phyloP scores from a whole-genome alignment of 2,888 invertebrate genomes.

The Diarsia dahlii region DNA sequence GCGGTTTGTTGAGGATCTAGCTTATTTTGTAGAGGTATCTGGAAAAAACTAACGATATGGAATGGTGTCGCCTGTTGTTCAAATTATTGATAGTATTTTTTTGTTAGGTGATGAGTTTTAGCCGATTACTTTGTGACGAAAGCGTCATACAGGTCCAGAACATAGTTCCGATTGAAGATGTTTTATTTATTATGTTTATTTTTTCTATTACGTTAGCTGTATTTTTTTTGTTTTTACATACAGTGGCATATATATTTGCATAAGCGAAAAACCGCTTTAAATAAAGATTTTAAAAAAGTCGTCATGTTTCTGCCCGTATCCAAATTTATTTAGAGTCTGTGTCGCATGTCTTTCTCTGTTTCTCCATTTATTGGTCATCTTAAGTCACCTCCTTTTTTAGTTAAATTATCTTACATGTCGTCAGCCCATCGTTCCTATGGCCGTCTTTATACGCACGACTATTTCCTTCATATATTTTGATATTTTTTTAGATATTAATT shows the following conservation, averaged over 20 bases:
- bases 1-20: neutral
- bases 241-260: too few relatives aligned
- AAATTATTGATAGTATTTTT: neutral
- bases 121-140: neutral
- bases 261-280: too few relatives aligned
- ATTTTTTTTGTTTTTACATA: too few relatives aligned
- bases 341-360: neutral
- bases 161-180: too few relatives aligned
- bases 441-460: neutral
- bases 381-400: too few relatives aligned
- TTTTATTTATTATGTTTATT: too few relatives aligned
- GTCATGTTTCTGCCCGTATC: too few relatives aligned
- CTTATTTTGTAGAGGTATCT: neutral
- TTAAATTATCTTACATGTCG: neutral
- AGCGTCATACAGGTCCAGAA: too few relatives aligned
- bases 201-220: too few relatives aligned
- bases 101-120: neutral
- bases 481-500: too few relatives aligned
- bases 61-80: neutral
- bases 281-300: too few relatives aligned
- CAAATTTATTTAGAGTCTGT: neutral
- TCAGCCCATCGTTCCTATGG: neutral
- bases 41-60: neutral
- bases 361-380: neutral
- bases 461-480: too few relatives aligned